Evolutionary conservation across 2,888 invertebrate species (phyloP).

Genomic region (Rhamphomyia laevipes): DNA sequence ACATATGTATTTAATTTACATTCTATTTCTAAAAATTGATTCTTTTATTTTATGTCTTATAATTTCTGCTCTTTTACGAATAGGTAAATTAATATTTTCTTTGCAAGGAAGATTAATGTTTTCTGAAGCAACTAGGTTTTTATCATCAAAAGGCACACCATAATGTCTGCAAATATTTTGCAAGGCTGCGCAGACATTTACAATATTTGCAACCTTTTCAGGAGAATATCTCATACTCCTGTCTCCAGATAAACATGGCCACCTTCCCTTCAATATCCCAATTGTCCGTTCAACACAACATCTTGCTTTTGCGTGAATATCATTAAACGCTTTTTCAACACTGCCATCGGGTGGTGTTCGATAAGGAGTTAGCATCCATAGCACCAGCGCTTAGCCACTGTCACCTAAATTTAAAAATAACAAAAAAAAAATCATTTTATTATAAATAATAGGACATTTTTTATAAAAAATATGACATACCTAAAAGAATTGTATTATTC

Average conservation of each 20-base stretch:
- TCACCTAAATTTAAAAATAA: conserved; percentile 5
- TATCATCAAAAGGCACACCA: no score
- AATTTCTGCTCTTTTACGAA: no score
- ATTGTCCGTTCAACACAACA: conserved; percentile 6
- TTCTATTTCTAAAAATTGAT: no score
- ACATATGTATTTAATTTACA: no score
- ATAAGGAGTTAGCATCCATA: conserved; percentile 9
- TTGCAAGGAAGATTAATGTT: no score
- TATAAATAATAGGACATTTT: not conserved
- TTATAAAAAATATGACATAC: no score
- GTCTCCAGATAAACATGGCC: conserved; percentile 2
- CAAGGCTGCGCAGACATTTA: conserved; percentile 8
- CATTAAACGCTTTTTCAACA: conserved; percentile 4
- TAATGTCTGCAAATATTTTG: conserved; percentile 4
- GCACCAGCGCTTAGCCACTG: conserved; percentile 9
- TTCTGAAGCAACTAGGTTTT: no score
- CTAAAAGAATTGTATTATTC: no score
- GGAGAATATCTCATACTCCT: not conserved
- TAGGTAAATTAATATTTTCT: no score
- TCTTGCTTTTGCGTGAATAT: conserved; percentile 4
- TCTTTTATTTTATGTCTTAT: no score
- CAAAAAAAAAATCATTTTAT: not conserved
- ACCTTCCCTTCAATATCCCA: conserved; percentile 6
- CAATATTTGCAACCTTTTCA: conserved; percentile 6
- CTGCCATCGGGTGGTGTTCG: not conserved